Base-by-base conservation (phyloP, 1,140 invertebrate species). In the Ceratosolen fusciceps region DNA sequence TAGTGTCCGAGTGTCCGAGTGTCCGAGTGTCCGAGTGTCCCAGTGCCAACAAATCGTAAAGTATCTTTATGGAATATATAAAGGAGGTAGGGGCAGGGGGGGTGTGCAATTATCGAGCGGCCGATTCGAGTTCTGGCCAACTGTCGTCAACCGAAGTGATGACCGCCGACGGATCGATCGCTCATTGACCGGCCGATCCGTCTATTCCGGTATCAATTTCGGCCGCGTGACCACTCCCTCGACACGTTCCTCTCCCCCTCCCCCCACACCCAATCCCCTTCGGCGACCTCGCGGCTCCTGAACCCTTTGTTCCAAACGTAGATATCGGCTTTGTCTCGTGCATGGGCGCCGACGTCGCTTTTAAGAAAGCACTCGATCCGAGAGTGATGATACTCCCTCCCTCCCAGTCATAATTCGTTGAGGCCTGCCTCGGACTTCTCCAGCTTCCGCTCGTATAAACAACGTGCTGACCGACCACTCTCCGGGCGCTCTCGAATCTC, bases 31-130 rank as follows among this genome's bases (percentile, higher is more conserved):
- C 80, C 86, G 80, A 86, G 86, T 87, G 85, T 86, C 72, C 78
- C 31, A 43, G 79, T 71, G 70, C 82, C 85, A 90, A 90, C 89
- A 90, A 90, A 90, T 89, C 89, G 89, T 90, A 90, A 90, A 90
- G 85, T 79, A 83, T 75, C 37, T 49, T 39, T 74, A n/a, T n/a
- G n/a, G n/a, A n/a, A n/a, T n/a, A n/a, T n/a, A n/a, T n/a, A n/a
- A n/a, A n/a, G n/a, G n/a, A n/a, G n/a, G n/a, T n/a, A n/a, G 70
- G 86, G 84, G 89, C 89, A 90, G 90, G 89, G 86, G 88, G 74
- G n/a, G n/a, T n/a, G 76, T 83, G 86, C 86, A 86, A 90, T 90
- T 89, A 90, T 88, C 86, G 85, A 88, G 9, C n/a, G n/a, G n/a
- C 14, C 82, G 37, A 29, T 74, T 81, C 87, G 43, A n/a, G 52